phyloP scores from a whole-genome alignment of 2,113 vertebrate genomes.

The Pteronura brasiliensis region DNA sequence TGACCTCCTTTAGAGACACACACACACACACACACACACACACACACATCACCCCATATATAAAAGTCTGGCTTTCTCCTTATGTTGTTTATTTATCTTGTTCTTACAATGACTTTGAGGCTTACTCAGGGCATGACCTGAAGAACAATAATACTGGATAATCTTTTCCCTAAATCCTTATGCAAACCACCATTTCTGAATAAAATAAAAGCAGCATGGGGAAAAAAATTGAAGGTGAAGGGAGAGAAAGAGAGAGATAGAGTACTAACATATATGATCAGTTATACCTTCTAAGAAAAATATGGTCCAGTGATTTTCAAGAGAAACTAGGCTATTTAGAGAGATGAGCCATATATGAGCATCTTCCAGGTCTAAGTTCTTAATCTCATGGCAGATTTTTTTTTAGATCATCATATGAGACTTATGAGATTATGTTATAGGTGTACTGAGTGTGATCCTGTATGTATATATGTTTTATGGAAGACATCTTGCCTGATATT shows the following conservation, averaged over 20 bases:
- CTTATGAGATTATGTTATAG: not conserved
- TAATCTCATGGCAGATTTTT: not conserved
- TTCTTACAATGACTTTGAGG: not conserved
- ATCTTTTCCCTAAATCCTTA: not conserved
- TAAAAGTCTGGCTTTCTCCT: not conserved
- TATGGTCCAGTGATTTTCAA: not conserved
- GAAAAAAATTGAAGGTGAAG: not conserved
- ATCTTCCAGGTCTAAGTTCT: not conserved
- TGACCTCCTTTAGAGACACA: not conserved
- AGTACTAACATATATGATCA: not conserved
- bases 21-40: not conserved
- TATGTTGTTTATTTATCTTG: not conserved
- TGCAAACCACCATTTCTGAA: not conserved
- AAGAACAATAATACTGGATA: constrained; percentile 16
- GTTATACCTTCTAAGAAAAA: not conserved
- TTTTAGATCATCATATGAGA: not conserved
- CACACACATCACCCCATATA: not conserved
- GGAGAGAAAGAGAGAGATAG: not conserved
- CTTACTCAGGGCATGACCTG: not conserved
- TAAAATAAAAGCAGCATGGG: not conserved
- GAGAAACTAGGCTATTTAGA: not conserved
- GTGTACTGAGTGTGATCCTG: not conserved
- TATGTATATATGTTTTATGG: not conserved
- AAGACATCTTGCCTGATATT: not conserved
- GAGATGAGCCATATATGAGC: not conserved